phyloP scores from a whole-genome alignment of 1,140 invertebrate genomes.

The Achroia grisella region DNA sequence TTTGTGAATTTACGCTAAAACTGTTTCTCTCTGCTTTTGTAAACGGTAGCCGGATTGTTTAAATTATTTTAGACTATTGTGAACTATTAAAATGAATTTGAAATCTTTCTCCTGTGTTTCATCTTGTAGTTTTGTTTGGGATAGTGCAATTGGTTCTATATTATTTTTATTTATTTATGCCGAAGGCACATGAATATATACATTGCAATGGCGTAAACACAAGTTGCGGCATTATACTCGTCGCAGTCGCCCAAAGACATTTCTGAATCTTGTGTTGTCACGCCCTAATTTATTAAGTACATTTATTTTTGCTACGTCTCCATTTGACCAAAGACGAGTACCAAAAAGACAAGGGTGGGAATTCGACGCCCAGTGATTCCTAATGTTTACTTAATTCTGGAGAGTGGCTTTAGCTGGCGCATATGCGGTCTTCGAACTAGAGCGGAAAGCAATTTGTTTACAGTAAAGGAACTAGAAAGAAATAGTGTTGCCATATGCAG shows the following conservation, averaged over 20 bases:
- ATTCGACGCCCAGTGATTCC: constrained; percentile 28
- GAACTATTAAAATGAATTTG: constrained; percentile 70
- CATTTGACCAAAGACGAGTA: constrained; percentile 46
- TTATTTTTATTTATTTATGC: too few relatives aligned
- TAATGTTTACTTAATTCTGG: constrained; percentile 36
- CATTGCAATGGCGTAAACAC: too few relatives aligned
- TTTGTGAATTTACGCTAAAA: constrained; percentile 1
- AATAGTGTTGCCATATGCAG: too few relatives aligned
- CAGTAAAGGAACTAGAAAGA: too few relatives aligned
- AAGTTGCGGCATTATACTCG: too few relatives aligned
- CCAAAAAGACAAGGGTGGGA: constrained; percentile 44
- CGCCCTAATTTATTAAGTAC: constrained; percentile 56
- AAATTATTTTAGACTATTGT: constrained; percentile 63
- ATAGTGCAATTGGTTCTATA: constrained; percentile 32
- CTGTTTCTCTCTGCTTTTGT: constrained; percentile 22
- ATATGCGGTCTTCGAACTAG: background rate
- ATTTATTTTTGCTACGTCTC: constrained; percentile 46
- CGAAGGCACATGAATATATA: too few relatives aligned
- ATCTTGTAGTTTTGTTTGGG: constrained; percentile 46
- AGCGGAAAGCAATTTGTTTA: too few relatives aligned
- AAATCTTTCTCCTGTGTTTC: constrained; percentile 60
- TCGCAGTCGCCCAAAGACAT: background rate
- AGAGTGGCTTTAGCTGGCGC: background rate
- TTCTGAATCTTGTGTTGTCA: constrained; percentile 32
- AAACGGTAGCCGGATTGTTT: constrained; percentile 32